Evolutionary conservation across 2,797 vertebrate species (phyloP).

Genomic region (Anguilla marmorata): DNA sequence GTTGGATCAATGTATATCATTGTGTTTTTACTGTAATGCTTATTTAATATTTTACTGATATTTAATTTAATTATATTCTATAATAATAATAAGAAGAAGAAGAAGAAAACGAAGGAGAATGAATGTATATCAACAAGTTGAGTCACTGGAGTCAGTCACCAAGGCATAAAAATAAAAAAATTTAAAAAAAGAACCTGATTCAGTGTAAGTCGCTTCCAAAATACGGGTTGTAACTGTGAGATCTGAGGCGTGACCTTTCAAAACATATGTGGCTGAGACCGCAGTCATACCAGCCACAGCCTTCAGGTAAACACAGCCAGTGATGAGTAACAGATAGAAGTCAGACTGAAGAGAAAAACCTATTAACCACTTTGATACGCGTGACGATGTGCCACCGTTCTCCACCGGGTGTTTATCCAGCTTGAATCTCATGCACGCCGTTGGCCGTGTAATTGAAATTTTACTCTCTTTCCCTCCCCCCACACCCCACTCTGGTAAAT

Average conservation of each 20-base stretch:
- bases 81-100: no score
- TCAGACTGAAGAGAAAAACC: neutral
- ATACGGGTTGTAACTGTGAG: neutral
- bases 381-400: neutral
- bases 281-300: neutral
- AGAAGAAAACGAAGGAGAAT: neutral
- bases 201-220: neutral
- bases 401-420: neutral
- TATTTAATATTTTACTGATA: neutral
- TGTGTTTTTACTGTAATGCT: neutral
- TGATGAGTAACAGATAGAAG: neutral
- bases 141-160: no score
- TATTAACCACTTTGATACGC: conserved; percentile 6
- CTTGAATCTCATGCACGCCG: neutral
- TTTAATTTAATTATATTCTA: neutral
- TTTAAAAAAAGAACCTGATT: neutral
- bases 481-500: neutral
- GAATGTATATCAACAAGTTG: neutral
- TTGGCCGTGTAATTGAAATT: conserved; percentile 18
- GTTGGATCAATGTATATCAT: neutral
- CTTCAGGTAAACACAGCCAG: neutral
- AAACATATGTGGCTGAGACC: neutral
- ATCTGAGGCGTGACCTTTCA: neutral
- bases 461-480: neutral
- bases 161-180: neutral